Evolutionary conservation across 2,888 invertebrate species (phyloP).

Genomic region (Acanthacorydalis orientalis): DNA sequence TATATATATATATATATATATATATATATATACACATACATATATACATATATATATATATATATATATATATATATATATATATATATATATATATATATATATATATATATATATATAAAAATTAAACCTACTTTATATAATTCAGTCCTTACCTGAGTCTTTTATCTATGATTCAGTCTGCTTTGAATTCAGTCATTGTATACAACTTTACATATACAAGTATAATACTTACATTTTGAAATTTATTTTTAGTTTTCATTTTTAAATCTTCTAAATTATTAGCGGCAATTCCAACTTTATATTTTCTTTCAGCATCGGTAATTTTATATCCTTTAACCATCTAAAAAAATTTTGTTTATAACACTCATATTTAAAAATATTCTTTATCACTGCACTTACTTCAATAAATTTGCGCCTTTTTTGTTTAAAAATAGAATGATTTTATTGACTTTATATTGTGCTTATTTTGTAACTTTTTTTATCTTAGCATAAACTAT

Average conservation of each 20-base stretch:
- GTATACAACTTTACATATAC: no score
- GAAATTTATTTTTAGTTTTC: slow-evolving; percentile 50
- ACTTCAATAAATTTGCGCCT: not conserved
- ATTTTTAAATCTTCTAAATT: slow-evolving; percentile 44
- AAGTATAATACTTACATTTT: slow-evolving; percentile 26
- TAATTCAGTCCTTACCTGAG: no score
- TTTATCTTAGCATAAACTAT: not conserved
- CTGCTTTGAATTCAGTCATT: no score
- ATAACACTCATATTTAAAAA: not conserved
- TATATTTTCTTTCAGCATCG: slow-evolving; percentile 44
- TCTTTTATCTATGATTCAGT: no score
- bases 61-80: no score
- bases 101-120: no score
- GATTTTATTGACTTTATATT: not conserved
- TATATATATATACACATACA: no score
- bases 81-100: no score
- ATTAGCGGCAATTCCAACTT: slow-evolving; percentile 54
- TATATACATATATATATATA: no score
- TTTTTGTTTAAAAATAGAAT: not conserved
- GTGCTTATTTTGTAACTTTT: not conserved
- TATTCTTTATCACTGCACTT: not conserved
- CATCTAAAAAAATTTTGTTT: slow-evolving; percentile 15
- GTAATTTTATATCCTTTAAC: slow-evolving; percentile 58
- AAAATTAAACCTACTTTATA: no score
- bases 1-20: no score